Evolutionary conservation across 2,888 invertebrate genomes (phyloP), one percentile per base, ranked within the genome.

Genomic region (Acleris holmiana): DNA sequence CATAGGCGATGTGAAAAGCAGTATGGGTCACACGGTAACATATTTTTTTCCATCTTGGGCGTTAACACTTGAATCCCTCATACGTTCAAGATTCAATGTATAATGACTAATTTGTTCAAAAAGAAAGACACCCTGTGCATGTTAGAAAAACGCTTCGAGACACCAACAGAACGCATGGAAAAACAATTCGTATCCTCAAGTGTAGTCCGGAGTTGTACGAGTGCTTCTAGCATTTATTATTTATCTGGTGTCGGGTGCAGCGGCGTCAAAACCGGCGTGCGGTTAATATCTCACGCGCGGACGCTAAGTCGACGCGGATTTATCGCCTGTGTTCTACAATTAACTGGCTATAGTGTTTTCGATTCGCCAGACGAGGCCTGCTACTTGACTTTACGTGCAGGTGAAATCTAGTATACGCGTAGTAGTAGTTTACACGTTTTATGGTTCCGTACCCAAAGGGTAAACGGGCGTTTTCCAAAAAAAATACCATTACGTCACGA

Each of bases 261-360:
- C 56, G 69, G 83, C 88, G 89, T 90, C 91, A 89, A 85, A 88
- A 86, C 82, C 81, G 83, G 85, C 84, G 80, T 80, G 88, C 82
- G 86, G 89, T 89, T 91, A 90, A 91, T 91, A 91, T 91, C 90
- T 91, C 89, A 90, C 85, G 76, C 73, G 85, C 83, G 81, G 89
- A 87, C 89, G 85, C 82, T 88, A 88, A 89, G 88, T 88, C 86
- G 88, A 89, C 89, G 78, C 76, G 83, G 89, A 89, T 89, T 89
- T 89, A 89, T 89, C 77, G 83, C 84, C 85, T 83, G 79, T 86
- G 88, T 88, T 88, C 84, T 84, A 88, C 88, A 90, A 89, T 90
- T 89, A 89, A 86, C 88, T 85, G 78, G 80, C 78, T 69, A 74
- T 70, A 66, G 25, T 25, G 41, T 55, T 60, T 29, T 58, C 59